A percentile compares a stretch with the other conserved stretches of the same genome.
Conservation (phyloP, 1,140 invertebrate genomes). For the Maconellicoccus hirsutus region DNA sequence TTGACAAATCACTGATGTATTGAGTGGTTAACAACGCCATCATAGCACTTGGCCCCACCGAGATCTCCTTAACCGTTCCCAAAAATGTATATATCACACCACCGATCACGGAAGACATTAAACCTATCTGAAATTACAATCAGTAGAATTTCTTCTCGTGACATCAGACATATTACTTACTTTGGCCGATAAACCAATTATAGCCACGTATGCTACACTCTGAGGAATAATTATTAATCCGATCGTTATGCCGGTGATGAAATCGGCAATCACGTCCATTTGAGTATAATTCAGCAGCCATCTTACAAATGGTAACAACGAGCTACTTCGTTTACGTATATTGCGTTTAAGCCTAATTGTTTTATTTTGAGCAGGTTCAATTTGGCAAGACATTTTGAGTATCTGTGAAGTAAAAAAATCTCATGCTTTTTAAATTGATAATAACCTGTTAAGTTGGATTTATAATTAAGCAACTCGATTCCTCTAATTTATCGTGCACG, state of each 20-base stretch:
- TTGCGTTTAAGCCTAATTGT: background rate
- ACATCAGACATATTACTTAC: no score
- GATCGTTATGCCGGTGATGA: slow-evolving; percentile 50
- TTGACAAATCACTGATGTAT: background rate
- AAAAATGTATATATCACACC: background rate
- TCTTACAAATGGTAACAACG: slow-evolving; percentile 35
- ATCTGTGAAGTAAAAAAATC: no score
- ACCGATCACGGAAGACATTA: slow-evolving; percentile 11
- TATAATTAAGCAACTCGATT: no score
- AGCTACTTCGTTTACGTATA: background rate
- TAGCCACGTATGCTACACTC: slow-evolving; percentile 51
- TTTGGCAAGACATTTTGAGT: background rate
- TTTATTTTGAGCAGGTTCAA: background rate
- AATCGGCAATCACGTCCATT: slow-evolving; percentile 40
- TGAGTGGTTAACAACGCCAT: background rate
- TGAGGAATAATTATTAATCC: slow-evolving; percentile 57
- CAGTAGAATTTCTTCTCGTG: background rate
- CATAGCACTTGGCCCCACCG: background rate
- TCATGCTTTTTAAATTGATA: no score
- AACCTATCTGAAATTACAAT: background rate
- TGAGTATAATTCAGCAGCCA: slow-evolving; percentile 43
- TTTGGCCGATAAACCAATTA: slow-evolving; percentile 47
- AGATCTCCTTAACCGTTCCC: background rate
- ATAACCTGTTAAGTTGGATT: no score
- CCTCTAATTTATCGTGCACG: no score